phyloP scores from a whole-genome alignment of 1,140 invertebrate species.

The Leguminivora glycinivorella region DNA sequence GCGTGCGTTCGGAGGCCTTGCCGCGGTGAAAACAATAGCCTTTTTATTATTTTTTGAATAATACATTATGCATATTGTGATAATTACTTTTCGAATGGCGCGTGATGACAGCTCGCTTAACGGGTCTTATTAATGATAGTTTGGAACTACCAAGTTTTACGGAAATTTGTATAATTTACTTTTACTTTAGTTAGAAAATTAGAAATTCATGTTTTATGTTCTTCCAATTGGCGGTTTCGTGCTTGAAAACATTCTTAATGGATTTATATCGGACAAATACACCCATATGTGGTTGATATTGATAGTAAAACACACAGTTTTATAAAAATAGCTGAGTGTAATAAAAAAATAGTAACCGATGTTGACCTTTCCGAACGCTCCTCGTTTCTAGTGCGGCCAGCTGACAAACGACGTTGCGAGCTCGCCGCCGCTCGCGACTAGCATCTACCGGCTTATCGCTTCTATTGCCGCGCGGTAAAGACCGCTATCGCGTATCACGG shows the following conservation, averaged over 20 bases:
- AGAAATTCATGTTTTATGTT: not conserved
- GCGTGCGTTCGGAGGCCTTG: slow-evolving; percentile 62
- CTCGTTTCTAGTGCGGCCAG: slow-evolving; percentile 71
- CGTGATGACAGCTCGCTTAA: not conserved
- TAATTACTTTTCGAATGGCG: slow-evolving; percentile 32
- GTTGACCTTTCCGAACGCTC: slow-evolving; percentile 72
- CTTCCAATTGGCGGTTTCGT: not conserved
- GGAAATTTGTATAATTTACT: not conserved
- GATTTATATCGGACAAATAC: slow-evolving; percentile 26
- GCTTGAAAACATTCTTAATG: slow-evolving; percentile 41
- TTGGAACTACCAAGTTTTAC: not conserved
- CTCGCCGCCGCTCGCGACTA: slow-evolving; percentile 37
- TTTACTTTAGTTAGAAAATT: not conserved
- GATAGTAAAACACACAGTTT: slow-evolving; percentile 55
- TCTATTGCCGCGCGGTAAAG: slow-evolving; percentile 43
- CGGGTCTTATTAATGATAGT: not conserved
- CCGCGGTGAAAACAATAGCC: slow-evolving; percentile 72
- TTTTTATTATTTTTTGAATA: slow-evolving; percentile 58
- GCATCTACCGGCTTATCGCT: slow-evolving; percentile 67
- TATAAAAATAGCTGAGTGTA: slow-evolving; percentile 62
- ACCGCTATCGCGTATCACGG: slow-evolving; percentile 46
- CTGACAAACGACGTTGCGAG: slow-evolving; percentile 72
- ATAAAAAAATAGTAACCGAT: slow-evolving; percentile 71
- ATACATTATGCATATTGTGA: slow-evolving; percentile 38
- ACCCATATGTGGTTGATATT: slow-evolving; percentile 41